Evolutionary conservation across 2,797 vertebrate genomes (phyloP).

Genomic region (Novumbra hubbsi): DNA sequence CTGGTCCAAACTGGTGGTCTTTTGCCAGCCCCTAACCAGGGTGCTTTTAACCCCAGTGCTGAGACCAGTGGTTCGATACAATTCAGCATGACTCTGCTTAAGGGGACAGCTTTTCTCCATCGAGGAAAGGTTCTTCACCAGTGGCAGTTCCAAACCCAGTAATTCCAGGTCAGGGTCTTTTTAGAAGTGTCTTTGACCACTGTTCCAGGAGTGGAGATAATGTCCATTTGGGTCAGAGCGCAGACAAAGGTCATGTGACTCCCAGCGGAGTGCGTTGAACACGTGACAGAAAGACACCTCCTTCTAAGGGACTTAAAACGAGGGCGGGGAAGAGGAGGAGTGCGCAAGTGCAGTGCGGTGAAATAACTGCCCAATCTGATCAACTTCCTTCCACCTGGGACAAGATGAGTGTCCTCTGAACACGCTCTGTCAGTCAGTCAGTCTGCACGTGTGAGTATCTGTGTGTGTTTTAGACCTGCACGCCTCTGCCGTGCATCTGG

Average conservation of each 20-base stretch:
- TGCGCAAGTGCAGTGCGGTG: constrained; percentile 33
- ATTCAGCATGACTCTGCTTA: neutral
- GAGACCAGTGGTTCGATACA: constrained; percentile 13
- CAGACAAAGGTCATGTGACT: constrained; percentile 3
- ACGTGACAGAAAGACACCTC: constrained; percentile 6
- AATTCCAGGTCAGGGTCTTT: neutral
- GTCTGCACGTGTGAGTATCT: constrained; percentile 15
- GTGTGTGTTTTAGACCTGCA: constrained; percentile 82
- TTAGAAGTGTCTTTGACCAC: constrained; percentile 16
- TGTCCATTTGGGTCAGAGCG: neutral
- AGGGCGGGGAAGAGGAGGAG: constrained; percentile 20
- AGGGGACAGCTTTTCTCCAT: neutral
- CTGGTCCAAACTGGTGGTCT: constrained; percentile 13
- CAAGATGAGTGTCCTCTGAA: constrained; percentile 29
- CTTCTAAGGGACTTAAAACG: constrained; percentile 15
- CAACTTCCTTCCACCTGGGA: constrained; percentile 35
- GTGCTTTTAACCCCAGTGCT: constrained; percentile 12
- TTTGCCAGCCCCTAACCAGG: constrained; percentile 21
- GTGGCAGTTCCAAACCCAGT: neutral
- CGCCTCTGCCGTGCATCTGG: constrained; percentile 89
- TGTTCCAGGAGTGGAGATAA: constrained; percentile 49
- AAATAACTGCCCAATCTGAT: constrained; percentile 30
- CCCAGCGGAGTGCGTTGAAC: neutral
- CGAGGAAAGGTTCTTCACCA: neutral
- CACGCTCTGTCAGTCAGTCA: constrained; percentile 13